phyloP scores from a whole-genome alignment of 2,113 vertebrate species.

The Bungarus multicinctus region DNA sequence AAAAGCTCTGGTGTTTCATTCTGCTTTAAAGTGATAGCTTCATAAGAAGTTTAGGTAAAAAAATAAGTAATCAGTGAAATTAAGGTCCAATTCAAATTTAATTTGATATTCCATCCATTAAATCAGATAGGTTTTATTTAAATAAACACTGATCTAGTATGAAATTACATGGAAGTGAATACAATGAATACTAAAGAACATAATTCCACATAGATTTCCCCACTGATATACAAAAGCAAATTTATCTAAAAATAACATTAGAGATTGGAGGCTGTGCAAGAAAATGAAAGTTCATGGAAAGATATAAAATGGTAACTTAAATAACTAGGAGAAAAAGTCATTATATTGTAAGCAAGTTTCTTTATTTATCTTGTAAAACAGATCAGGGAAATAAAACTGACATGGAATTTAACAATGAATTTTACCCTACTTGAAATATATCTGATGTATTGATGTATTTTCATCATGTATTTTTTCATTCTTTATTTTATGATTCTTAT shows the following conservation, averaged over 20 bases:
- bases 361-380: conserved; percentile 35
- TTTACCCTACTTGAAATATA: conserved; percentile 33
- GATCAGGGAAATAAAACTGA: conserved; percentile 32
- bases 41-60: neutral
- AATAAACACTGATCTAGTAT: neutral
- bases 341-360: conserved; percentile 48
- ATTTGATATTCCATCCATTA: neutral
- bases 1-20: neutral
- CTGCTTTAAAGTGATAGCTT: neutral
- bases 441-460: neutral
- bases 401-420: conserved; percentile 41
- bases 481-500: neutral
- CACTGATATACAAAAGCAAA: conserved; percentile 3
- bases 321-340: conserved; percentile 41
- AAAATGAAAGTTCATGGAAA: neutral
- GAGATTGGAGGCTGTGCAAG: conserved; percentile 10
- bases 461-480: neutral
- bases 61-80: neutral
- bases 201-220: neutral
- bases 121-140: neutral
- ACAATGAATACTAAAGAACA: neutral
- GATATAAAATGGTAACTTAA: conserved; percentile 51
- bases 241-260: neutral
- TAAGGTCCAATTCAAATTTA: neutral
- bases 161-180: neutral